Conservation (phyloP, 2,797 vertebrate genomes). For the Eutrigla gurnardus region DNA sequence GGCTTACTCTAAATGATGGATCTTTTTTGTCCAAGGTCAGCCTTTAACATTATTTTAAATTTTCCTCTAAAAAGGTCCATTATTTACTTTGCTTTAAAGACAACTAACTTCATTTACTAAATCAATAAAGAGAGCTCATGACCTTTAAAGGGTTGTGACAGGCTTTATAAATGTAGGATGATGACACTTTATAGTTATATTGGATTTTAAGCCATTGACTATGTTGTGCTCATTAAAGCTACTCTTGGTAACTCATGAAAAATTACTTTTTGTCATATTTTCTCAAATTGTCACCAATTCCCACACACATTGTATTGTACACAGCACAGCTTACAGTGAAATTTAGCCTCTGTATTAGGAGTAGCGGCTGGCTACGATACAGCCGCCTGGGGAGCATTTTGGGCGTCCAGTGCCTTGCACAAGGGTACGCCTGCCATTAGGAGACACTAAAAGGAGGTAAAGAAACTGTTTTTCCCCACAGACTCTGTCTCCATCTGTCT, state of each 20-base stretch:
- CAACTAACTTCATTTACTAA: not conserved
- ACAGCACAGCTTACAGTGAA: too few relatives aligned
- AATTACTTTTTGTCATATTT: too few relatives aligned
- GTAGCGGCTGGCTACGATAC: too few relatives aligned
- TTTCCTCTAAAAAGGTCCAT: not conserved
- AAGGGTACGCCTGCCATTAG: not conserved
- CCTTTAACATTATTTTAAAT: not conserved
- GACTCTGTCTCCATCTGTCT: not conserved
- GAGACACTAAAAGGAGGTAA: not conserved
- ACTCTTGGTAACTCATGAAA: not conserved
- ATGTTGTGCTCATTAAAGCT: not conserved
- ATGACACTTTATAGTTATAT: slow-evolving; percentile 2
- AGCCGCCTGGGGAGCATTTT: too few relatives aligned
- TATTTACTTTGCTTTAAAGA: not conserved
- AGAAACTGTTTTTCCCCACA: not conserved
- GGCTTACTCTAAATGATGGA: slow-evolving; percentile 15
- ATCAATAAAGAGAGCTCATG: not conserved
- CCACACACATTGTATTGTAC: too few relatives aligned
- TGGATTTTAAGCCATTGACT: not conserved
- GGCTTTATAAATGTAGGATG: not conserved
- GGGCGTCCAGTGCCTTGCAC: too few relatives aligned
- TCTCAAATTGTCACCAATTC: too few relatives aligned
- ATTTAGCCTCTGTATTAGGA: too few relatives aligned
- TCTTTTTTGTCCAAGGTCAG: slow-evolving; percentile 7
- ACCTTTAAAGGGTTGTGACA: not conserved